Base-by-base conservation (phyloP, 1,140 invertebrate genomes). In the Orchestia grillus region DNA sequence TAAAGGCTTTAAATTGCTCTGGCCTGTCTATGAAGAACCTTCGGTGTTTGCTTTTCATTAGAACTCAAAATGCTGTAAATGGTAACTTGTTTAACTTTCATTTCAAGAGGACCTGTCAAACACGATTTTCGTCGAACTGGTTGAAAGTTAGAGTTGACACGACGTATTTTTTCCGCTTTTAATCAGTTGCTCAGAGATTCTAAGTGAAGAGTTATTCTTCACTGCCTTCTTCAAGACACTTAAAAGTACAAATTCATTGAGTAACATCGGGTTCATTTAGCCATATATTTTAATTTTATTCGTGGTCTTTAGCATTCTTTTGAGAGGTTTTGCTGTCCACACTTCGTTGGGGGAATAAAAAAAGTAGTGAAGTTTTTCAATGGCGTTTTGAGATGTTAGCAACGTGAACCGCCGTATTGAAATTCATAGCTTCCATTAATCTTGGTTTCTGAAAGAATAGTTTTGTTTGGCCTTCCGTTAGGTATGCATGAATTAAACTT, bases 1-100 rank as follows among this genome's bases (percentile, higher is more conserved):
- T 77, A 36, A 77, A 77, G 28, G 62, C 28, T 28, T 77, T 28
- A 36, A 77, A 77, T 77, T 36, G 62, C 62, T 23, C 11, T 77
- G 15, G 62, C 28, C 62, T 77, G 62, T 77, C 11, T 77, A 77
- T 36, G 62, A 77, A 77, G 88, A 90, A 45, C 6, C 44, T 44
- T 94, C 36, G 45, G 45, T 94, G 92, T 94, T 94, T 94, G 44
- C 92, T 40, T 94, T 94, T 94, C 92, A 94, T 94, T 45, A 45
- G 40, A 19, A n/a, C 44, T 40, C 43, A 28, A 94, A 94, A 44
- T 47, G 11, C 92, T 94, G 8, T 45, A 94, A 94, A 94, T 94
- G 43, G 92, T 47, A 94, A 94, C 92, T 94, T 94, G 92, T 94
- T 94, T 94, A 94, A n/a, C 92, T 94, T 94, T 94, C 44, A 45